These are phyloP conservation scores for Pardalotus punctatus DNA, from an alignment of 2,113 vertebrate species.

Conservation along the genomic window DNA sequence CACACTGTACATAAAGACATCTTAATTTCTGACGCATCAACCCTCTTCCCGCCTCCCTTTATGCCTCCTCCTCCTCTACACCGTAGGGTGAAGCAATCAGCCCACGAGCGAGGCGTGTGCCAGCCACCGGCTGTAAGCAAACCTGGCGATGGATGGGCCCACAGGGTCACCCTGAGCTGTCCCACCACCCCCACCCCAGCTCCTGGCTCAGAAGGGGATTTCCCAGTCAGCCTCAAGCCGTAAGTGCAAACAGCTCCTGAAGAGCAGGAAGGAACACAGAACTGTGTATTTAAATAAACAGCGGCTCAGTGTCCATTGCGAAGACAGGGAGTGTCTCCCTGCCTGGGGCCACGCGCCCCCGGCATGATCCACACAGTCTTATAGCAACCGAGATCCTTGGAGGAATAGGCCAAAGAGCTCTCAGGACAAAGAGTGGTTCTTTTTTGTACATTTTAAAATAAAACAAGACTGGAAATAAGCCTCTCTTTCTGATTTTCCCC, in stretches of 20 bases:
- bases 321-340: fast-evolving
- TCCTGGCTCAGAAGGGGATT: background rate
- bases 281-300: background rate
- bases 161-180: background rate
- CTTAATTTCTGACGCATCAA: background rate
- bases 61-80: background rate
- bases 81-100: background rate
- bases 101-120: background rate
- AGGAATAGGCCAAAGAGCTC: background rate
- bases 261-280: background rate
- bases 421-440: background rate
- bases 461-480: background rate
- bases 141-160: fast-evolving
- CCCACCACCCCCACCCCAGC: background rate
- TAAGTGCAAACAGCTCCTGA: background rate
- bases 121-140: background rate
- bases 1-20: background rate
- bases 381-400: background rate
- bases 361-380: background rate
- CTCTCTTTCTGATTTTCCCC: background rate
- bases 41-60: background rate
- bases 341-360: background rate
- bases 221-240: background rate
- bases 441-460: background rate
- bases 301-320: background rate